Base-by-base conservation (phyloP, 2,888 invertebrate species). In the Sarcophaga carnaria region DNA sequence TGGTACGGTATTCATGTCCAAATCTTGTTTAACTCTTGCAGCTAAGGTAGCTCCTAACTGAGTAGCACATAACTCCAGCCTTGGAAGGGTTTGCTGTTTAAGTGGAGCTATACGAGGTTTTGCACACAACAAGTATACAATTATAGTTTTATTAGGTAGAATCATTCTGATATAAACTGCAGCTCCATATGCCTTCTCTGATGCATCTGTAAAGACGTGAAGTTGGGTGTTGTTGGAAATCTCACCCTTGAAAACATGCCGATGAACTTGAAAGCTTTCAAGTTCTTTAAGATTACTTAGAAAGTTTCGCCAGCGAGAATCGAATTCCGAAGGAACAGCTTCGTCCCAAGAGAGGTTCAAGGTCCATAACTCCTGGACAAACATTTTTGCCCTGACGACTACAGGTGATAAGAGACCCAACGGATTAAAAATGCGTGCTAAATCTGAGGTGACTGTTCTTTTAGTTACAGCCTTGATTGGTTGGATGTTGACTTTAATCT, bases 321-420 rank as follows among this genome's bases (percentile, higher is more conserved):
- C 67, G 67, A 54, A 54, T 54, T 54, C 54, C 3, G 5, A 54
- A 54, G 14, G 54, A 4, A 22, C 22, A 62, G 20, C 62, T 62
- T 22, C 62, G 10, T 47, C 67, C 67, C 67, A 67, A 17, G 67
- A 67, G 14, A 67, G 47, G 27, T 67, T 67, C 45, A 67, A 67
- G 5, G 27, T 66, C 77, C 77, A 78, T 20, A 78, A 37, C 6
- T 69, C 10, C 14, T 78, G 25, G 20, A 77, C 49, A 17, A 37
- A 67, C 14, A 20, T 54, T 60, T 77, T 77, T 4, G 27, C 77
- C 59, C 20, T 67, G n/a, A 69, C 60, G 22, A 77, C 60, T 20
- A 77, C 77, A 45, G 59, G 60, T 59, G 78, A 69, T 49, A 78
- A 70, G 60, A 78, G 37, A 17, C 70, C 49, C 20, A 78, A 47